Base-by-base conservation (phyloP, 2,888 invertebrate species). In the Pheosia gnoma region DNA sequence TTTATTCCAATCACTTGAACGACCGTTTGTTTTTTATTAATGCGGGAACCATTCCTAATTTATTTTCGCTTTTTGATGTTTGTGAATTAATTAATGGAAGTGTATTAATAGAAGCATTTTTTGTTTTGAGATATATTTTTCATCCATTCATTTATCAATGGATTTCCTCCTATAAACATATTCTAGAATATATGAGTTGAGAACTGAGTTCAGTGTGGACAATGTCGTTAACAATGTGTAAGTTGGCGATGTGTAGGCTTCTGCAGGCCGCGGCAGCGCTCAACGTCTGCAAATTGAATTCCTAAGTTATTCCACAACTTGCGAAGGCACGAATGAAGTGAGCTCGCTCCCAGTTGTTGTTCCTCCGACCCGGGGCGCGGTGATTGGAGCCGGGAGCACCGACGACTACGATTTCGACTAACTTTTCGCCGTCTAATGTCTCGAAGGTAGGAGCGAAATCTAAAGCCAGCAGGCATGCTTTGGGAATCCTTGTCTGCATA, bases 271-370 rank as follows among this genome's bases (percentile, higher is more conserved):
- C 77, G 83, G 83, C 80, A 80, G 71, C 77, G 80, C 78, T 84
- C 85, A 81, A 82, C 80, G 82, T 79, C 83, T 83, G 83, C 80
- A 89, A 90, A 91, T 90, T 90, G 86, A 91, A 91, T 90, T 90
- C 82, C 88, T 81, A 90, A 91, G 90, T 90, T 91, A 88, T 90
- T 88, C 86, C 70, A 72, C 83, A 87, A 90, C 79, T 89, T 86
- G 80, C 79, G 84, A 84, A 85, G 83, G 81, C 86, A 83, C 82
- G 85, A 89, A 86, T 88, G 89, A 87, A 90, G 85, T 86, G 86
- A 86, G 86, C 86, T 88, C 82, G 87, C 84, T 83, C 76, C 74
- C 74, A 83, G 84, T 87, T 88, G 87, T 89, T 89, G 87, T 87
- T 89, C 82, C 84, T 75, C 71, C 69, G 74, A 76, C 73, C 77